These are phyloP conservation scores for Polypedilum vanderplanki DNA, from an alignment of 1,140 invertebrate genomes.

Conservation along the genomic window DNA sequence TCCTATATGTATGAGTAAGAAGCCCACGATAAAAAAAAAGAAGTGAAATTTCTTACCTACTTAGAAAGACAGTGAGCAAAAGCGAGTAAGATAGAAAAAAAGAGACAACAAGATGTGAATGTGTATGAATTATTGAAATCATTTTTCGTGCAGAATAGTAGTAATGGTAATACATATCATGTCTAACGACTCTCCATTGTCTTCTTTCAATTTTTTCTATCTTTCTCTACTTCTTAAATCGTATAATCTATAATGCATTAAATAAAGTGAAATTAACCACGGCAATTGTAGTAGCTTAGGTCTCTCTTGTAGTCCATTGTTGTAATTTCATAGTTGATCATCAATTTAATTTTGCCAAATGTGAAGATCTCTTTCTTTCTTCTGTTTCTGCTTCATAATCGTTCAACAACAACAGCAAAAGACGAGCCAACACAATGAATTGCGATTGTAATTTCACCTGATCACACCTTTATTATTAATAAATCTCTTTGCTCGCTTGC, in stretches of 20 bases:
- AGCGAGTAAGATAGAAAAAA: no score
- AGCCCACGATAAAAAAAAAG: neutral
- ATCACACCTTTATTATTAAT: constrained; percentile 25
- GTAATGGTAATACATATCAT: neutral
- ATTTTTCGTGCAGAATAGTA: neutral
- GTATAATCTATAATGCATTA: neutral
- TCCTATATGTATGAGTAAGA: neutral
- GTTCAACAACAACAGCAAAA: no score
- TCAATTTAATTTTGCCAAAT: neutral
- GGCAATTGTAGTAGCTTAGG: neutral
- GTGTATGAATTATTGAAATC: neutral
- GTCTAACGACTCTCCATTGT: constrained; percentile 1
- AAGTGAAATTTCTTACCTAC: constrained; percentile 1
- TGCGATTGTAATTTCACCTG: constrained; percentile 27
- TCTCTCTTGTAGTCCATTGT: neutral
- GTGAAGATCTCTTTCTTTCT: constrained; percentile 8
- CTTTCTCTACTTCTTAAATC: no score
- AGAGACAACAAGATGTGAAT: no score
- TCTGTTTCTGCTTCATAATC: neutral
- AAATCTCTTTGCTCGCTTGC: constrained; percentile 18
- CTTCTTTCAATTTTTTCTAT: neutral
- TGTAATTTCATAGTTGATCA: neutral
- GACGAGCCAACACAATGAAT: constrained; percentile 1
- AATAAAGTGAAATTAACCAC: constrained; percentile 6
- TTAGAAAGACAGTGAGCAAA: no score